These are phyloP conservation scores for Biston stratarius DNA, from an alignment of 2,888 invertebrate genomes.

Conservation along the genomic window DNA sequence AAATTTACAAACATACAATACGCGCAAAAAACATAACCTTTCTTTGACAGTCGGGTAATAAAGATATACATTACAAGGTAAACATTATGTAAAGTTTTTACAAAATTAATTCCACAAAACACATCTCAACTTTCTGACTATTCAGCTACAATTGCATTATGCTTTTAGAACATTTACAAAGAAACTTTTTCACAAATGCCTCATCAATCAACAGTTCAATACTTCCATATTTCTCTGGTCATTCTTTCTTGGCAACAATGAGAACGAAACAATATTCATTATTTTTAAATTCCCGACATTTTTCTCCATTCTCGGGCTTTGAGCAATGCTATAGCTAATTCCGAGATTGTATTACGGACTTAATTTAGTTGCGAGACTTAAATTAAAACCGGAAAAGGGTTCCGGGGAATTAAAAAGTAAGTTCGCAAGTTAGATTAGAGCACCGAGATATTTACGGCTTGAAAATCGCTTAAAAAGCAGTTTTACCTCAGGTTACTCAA, in stretches of 20 bases:
- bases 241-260: conserved; percentile 25
- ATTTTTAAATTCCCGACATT: conserved; percentile 12
- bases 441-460: conserved; percentile 7
- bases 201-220: conserved; percentile 34
- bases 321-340: conserved; percentile 24
- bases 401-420: conserved; percentile 13
- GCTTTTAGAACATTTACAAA: conserved; percentile 13
- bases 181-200: conserved; percentile 14
- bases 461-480: conserved; percentile 5
- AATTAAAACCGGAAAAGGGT: conserved; percentile 14
- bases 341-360: conserved; percentile 20
- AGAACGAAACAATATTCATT: conserved; percentile 24
- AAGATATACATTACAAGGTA: too few species aligned
- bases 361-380: conserved; percentile 15
- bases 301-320: conserved; percentile 15
- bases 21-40: too few species aligned
- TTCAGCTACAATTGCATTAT: background rate
- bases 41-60: too few species aligned
- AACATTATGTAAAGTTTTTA: background rate
- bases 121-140: conserved; percentile 3
- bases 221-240: conserved; percentile 29
- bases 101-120: background rate
- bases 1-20: too few species aligned
- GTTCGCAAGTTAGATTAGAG: conserved; percentile 3
- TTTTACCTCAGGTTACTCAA: conserved; percentile 1